Conservation (phyloP, 1,140 invertebrate genomes). For the Anoplophora glabripennis region DNA sequence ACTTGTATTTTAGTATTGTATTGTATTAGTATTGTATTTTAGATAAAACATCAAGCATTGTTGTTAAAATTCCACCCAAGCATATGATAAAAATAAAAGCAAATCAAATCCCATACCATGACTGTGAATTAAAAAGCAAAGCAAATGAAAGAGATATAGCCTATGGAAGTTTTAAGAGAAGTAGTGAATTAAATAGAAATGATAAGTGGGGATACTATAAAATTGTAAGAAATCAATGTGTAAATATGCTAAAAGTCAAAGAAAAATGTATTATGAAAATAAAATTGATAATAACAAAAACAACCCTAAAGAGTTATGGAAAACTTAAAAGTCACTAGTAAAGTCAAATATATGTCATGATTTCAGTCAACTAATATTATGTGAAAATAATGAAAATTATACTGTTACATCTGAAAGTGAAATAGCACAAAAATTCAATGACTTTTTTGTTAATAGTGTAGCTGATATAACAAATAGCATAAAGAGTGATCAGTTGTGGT, state of each 20-base stretch:
- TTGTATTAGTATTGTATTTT: too few relatives aligned
- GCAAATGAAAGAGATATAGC: too few relatives aligned
- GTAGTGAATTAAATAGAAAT: not conserved
- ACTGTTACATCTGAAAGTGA: not conserved
- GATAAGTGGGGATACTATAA: not conserved
- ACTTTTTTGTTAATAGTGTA: constrained; percentile 2
- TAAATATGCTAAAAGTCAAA: not conserved
- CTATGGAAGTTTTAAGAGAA: too few relatives aligned
- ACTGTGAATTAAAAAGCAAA: too few relatives aligned
- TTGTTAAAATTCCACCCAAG: too few relatives aligned
- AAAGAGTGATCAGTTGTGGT: too few relatives aligned
- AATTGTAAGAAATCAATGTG: not conserved
- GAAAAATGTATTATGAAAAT: not conserved
- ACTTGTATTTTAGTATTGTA: too few relatives aligned
- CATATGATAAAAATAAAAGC: too few relatives aligned
- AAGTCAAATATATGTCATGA: not conserved
- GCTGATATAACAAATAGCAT: not conserved
- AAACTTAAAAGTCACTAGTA: not conserved
- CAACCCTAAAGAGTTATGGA: not conserved
- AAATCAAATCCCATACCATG: too few relatives aligned
- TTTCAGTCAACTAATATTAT: not conserved
- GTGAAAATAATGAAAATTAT: not conserved
- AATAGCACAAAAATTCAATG: not conserved
- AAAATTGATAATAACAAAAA: constrained; percentile 3
- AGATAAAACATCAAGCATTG: too few relatives aligned